Evolutionary conservation across 2,888 invertebrate species (phyloP).

Genomic region (Tachystola acroxantha): DNA sequence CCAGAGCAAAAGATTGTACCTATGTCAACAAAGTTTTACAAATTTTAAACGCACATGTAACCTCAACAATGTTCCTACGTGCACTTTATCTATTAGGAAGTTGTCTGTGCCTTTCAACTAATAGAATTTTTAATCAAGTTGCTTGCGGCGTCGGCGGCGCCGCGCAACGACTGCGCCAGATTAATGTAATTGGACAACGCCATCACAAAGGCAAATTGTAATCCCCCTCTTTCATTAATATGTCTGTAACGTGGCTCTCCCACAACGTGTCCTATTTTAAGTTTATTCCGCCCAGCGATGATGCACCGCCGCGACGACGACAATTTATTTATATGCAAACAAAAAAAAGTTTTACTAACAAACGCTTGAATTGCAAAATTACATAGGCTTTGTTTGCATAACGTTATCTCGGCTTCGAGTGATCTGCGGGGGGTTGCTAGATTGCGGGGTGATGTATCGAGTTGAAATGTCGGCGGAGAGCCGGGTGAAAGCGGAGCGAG

Average conservation of each 20-base stretch:
- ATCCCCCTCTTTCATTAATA: constrained; percentile 69
- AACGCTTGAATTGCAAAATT: constrained; percentile 38
- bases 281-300: constrained; percentile 35
- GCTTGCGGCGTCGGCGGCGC: constrained; percentile 52
- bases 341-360: constrained; percentile 45
- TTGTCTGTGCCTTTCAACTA: constrained; percentile 71
- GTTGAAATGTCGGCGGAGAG: constrained; percentile 32
- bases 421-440: constrained; percentile 48
- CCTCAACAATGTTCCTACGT: constrained; percentile 35
- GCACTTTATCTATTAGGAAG: constrained; percentile 70
- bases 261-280: constrained; percentile 56
- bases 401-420: constrained; percentile 50
- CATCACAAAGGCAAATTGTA: constrained; percentile 77
- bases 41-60: constrained; percentile 16
- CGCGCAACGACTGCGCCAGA: constrained; percentile 60
- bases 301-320: constrained; percentile 21
- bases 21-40: too few species aligned
- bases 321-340: constrained; percentile 35
- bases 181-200: constrained; percentile 76
- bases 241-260: constrained; percentile 56
- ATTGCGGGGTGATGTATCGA: constrained; percentile 40
- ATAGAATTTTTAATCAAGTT: constrained; percentile 78
- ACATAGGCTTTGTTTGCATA: constrained; percentile 55
- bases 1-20: too few species aligned
- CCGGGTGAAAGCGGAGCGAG: constrained; percentile 33